Base-by-base conservation (phyloP, 2,113 vertebrate genomes). In the Onychostoma macrolepis region DNA sequence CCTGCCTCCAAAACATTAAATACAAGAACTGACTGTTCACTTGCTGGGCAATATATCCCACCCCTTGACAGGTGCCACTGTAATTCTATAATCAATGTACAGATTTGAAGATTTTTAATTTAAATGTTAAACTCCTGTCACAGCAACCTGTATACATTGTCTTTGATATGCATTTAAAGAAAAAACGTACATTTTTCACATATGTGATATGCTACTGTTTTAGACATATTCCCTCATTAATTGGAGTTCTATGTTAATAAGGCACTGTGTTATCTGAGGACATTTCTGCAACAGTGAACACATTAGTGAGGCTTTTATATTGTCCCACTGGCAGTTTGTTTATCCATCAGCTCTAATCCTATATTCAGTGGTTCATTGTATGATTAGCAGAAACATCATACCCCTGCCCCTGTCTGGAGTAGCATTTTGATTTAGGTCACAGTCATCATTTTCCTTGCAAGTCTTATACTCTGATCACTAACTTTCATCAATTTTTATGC, bases 401-500 rank as follows among this genome's bases (percentile, higher is more conserved):
- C 38, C 45, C 83, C 72, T 86, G 63, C 61, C 30, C 63, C 92
- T 89, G 89, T 91, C 89, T 86, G 80, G 89, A 90, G 90, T 80
- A 83, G 85, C 91, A 90, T 93, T 91, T 91, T 86, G 82, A 88
- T 91, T 89, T 91, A 90, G 89, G 88, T 89, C 90, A 91, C 72
- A 83, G 80, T 90, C 85, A 91, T 93, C 85, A 92, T 92, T 92
- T 92, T 87, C 88, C 33, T 82, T 85, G n/a, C 85, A 77, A 72
- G 85, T 93, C 85, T 91, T 89, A 89, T 87, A 90, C 89, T 90
- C 85, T 90, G 90, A 94, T 91, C 41, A 41, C 76, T 87, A 85
- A 85, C 93, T 91, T 61, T 89, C 89, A 92, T 92, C 92, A 92
- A 91, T 94, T 91, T 28, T 43, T 36, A 76, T 93, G 90, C 90